A percentile compares a stretch with the other conserved stretches of the same genome.
phyloP scores from a whole-genome alignment of 2,113 vertebrate species.

The Amphilophus citrinellus region DNA sequence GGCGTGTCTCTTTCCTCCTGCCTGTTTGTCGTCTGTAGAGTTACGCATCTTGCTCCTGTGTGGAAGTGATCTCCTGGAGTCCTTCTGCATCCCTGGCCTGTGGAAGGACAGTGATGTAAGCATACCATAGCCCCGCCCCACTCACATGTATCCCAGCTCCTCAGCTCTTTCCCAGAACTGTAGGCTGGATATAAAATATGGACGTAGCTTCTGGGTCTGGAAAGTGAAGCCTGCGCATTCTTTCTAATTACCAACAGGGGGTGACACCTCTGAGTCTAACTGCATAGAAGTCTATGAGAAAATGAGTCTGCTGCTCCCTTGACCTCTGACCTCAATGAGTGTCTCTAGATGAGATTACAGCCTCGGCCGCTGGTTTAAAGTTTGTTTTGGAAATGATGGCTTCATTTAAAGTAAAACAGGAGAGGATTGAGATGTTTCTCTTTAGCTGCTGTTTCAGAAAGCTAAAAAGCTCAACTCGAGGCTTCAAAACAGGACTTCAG shows the following conservation, averaged over 20 bases:
- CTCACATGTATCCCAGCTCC: constrained; percentile 19
- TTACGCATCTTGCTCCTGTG: constrained; percentile 98
- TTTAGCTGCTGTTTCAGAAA: too few species aligned
- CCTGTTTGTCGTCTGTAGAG: constrained; percentile 82
- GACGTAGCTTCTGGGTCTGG: neutral
- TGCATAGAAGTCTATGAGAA: too few species aligned
- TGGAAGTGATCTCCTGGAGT: constrained; percentile 97
- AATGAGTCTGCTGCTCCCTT: too few species aligned
- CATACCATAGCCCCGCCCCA: constrained; percentile 45
- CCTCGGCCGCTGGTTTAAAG: too few species aligned
- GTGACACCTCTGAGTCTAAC: too few species aligned
- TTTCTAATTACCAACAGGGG: too few species aligned
- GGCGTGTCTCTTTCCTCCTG: constrained; percentile 59
- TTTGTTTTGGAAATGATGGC: neutral
- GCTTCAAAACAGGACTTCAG: neutral
- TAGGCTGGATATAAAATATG: constrained; percentile 7
- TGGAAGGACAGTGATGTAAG: constrained; percentile 99
- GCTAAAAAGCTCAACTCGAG: neutral
- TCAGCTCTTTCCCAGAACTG: neutral
- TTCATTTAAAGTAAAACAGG: neutral
- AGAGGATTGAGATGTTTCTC: too few species aligned
- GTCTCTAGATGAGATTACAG: too few species aligned
- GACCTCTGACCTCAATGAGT: too few species aligned
- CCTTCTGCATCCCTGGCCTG: constrained; percentile 98
- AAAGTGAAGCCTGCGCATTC: neutral